A percentile compares a stretch with the other conserved stretches of the same genome.
phyloP scores from a whole-genome alignment of 64 coral and sea anemone genomes.

The Stichodactyla mertensii region DNA sequence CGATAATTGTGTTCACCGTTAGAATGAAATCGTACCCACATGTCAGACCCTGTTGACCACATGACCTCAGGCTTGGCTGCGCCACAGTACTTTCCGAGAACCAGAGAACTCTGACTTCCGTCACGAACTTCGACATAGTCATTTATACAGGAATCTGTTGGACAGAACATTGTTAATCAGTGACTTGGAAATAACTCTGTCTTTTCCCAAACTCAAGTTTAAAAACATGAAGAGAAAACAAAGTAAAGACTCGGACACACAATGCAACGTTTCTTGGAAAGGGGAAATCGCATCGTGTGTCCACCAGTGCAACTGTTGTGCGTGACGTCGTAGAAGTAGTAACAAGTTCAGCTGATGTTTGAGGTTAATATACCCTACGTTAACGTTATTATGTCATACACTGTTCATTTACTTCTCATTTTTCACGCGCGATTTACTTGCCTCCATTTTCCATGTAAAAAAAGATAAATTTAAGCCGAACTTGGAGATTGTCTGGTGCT shows the following conservation, averaged over 20 bases:
- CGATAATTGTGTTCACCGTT: background rate
- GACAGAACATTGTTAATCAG: background rate
- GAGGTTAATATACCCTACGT: too few species aligned
- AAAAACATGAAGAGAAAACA: too few species aligned
- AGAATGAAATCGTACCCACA: constrained; percentile 15
- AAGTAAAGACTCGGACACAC: too few species aligned
- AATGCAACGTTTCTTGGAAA: too few species aligned
- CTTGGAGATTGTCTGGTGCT: constrained; percentile 8
- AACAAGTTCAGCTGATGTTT: too few species aligned
- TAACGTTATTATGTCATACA: too few species aligned
- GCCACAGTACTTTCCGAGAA: background rate
- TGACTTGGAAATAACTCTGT: background rate
- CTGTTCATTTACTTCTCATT: background rate
- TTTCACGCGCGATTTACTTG: background rate
- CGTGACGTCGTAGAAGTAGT: too few species aligned
- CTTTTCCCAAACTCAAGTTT: too few species aligned
- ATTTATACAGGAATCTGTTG: background rate
- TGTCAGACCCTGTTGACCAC: background rate
- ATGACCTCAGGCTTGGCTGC: background rate
- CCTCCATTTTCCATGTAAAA: constrained; percentile 10
- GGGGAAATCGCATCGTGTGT: too few species aligned
- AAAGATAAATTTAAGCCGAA: background rate
- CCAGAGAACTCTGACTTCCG: background rate
- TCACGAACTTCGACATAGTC: constrained; percentile 17
- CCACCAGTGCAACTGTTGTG: too few species aligned